phyloP scores from a whole-genome alignment of 2,113 vertebrate species.

The Nesoenas mayeri region DNA sequence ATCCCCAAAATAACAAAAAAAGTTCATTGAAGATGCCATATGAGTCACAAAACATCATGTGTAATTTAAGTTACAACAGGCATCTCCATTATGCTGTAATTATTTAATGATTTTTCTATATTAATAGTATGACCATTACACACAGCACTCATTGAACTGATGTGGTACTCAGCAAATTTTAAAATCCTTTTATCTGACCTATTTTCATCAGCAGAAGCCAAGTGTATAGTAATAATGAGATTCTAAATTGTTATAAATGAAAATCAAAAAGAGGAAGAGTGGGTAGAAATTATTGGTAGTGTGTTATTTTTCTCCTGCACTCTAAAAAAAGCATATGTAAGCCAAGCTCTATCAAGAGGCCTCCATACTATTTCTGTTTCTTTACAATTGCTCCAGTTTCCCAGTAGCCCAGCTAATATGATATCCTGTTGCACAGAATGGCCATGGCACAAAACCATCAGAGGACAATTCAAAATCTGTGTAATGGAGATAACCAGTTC shows the following conservation, averaged over 20 bases:
- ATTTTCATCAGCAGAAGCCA: not conserved
- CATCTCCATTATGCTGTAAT: not conserved
- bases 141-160: not conserved
- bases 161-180: slow-evolving; percentile 8
- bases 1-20: not conserved
- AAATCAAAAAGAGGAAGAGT: not conserved
- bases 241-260: slow-evolving; percentile 13
- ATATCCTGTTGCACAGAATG: not conserved
- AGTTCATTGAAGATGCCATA: not conserved
- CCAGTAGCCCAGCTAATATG: not conserved
- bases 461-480: not conserved
- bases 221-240: not conserved
- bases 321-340: not conserved
- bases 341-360: not conserved
- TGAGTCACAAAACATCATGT: not conserved
- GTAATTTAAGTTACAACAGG: not conserved
- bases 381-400: not conserved
- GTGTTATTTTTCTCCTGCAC: not conserved
- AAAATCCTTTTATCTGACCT: not conserved
- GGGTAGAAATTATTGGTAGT: not conserved
- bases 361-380: not conserved
- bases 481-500: not conserved
- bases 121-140: not conserved
- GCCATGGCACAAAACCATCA: not conserved
- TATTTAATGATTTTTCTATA: slow-evolving; percentile 42